Base-by-base conservation (phyloP, 1,140 invertebrate species). In the Drosophila trapezifrons region DNA sequence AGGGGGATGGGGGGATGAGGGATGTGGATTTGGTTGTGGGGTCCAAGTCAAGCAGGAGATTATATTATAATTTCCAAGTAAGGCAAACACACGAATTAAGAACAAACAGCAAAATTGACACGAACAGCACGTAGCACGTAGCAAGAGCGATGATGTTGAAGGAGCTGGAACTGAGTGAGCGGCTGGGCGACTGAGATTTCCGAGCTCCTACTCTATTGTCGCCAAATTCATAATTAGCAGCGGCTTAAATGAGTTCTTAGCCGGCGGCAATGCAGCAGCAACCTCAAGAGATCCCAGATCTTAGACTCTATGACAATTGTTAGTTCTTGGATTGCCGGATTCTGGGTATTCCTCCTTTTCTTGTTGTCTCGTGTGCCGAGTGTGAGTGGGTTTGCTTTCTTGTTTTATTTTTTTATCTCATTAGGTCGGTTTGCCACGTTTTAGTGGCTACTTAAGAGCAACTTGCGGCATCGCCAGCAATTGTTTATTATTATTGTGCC, bases 51-150 rank as follows among this genome's bases (percentile, higher is more conserved):
- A 58, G 71, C 45, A 43, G 73, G 51, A 76, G 73, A 76, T 87
- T 87, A 87, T 87, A 89, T 89, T 87, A 89, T 87, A 87, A 87
- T 87, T 89, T 76, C 83, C 79, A 77, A 87, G 83, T 83, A 87
- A 87, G 56, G 67, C 76, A 89, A 87, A 89, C 76, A 84, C 59
- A 84, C 63, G 72, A 78, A 77, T 71, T 78, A 78, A 72, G 63
- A 78, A 78, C 76, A 78, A 78, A 78, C 58, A 78, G 54, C 81
- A 87, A 81, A 84, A 90, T 90, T 90, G 87, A 87, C 86, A 90
- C 87, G 86, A 90, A 90, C 77, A 83, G 62, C 86, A 90, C 86
- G 86, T 90, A 90, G 86, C 86, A 47, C 78, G 82, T 78, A 87
- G 84, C 84, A 54, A 13, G 20, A 46, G 49, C 60, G 67, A 64